Conservation (phyloP, 2,113 vertebrate genomes). For the Peromyscus leucopus region DNA sequence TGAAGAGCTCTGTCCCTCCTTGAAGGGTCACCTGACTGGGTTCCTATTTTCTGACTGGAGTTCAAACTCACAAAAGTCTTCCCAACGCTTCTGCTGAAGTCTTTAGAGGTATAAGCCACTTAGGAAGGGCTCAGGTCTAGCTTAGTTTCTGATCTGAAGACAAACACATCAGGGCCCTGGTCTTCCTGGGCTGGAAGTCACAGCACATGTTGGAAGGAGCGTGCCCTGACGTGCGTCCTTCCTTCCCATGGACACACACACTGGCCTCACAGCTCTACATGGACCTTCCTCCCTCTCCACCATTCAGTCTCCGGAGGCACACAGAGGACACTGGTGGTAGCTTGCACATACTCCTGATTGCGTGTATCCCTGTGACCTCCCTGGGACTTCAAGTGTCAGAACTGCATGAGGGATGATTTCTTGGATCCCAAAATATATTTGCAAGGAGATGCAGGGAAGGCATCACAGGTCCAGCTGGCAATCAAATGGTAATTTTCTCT, state of each 20-base stretch:
- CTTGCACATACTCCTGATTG: neutral
- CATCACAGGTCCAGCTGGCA: neutral
- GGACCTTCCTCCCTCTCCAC: rapidly evolving
- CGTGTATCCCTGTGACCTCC: neutral
- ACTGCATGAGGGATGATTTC: neutral
- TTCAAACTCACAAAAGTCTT: neutral
- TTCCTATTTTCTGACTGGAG: neutral
- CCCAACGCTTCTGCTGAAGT: neutral
- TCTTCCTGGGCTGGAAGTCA: neutral
- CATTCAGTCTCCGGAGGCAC: neutral
- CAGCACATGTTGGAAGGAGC: neutral
- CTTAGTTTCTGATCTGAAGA: neutral
- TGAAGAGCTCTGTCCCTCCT: neutral
- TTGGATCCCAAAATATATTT: neutral
- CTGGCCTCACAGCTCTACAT: rapidly evolving
- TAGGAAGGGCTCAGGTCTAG: neutral
- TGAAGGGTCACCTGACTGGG: neutral
- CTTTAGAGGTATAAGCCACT: neutral
- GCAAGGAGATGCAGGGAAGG: neutral
- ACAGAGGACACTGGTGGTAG: neutral
- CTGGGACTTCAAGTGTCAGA: neutral
- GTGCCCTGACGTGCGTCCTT: rapidly evolving
- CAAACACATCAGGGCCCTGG: neutral
- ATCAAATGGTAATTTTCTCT: neutral
- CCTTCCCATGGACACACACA: neutral